Base-by-base conservation (phyloP, 1,140 invertebrate genomes). In the Drosophila bocki region DNA sequence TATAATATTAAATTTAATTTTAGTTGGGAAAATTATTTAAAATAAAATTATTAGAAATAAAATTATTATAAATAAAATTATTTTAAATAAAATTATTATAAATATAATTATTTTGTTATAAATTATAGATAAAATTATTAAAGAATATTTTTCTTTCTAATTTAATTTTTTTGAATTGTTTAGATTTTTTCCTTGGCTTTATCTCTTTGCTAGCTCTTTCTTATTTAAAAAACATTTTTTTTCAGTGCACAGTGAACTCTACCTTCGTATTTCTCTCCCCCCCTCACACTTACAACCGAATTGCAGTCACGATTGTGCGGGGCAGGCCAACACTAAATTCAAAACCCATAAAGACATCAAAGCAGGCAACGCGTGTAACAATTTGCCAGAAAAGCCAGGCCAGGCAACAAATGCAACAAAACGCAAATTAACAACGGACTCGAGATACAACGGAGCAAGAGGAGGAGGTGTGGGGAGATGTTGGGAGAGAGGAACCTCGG, bases 291-390 rank as follows among this genome's bases (percentile, higher is more conserved):
- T 32, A 32, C 68, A 69, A 62, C 72, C 61, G 84, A 87, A 88
- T 87, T 80, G 80, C 84, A 87, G 84, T 87, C 84, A 87, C 84
- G 84, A 87, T 81, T 87, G 77, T 82, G 77, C 62, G 71, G 68
- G 72, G 80, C 80, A 81, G 80, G 72, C 85, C 81, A 88, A 72
- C 69, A 72, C 69, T 87, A 90, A 88, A 88, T 87, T 84, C 85
- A 87, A 90, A 88, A 88, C 85, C 84, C 84, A 88, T 90, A 88
- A 90, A 88, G 85, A 88, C 84, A 88, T 88, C 84, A 88, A 88
- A 88, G 77, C 83, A 91, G 75, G 75, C 88, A 91, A 91, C 87
- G 85, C 85, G 86, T 90, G 85, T 90, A 90, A 90, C 85, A 90
- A 90, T 90, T 90, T 90, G 85, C 85, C 85, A 91, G 82, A 77